Conservation (phyloP, 2,113 vertebrate genomes). For the Cygnus buccinator region DNA sequence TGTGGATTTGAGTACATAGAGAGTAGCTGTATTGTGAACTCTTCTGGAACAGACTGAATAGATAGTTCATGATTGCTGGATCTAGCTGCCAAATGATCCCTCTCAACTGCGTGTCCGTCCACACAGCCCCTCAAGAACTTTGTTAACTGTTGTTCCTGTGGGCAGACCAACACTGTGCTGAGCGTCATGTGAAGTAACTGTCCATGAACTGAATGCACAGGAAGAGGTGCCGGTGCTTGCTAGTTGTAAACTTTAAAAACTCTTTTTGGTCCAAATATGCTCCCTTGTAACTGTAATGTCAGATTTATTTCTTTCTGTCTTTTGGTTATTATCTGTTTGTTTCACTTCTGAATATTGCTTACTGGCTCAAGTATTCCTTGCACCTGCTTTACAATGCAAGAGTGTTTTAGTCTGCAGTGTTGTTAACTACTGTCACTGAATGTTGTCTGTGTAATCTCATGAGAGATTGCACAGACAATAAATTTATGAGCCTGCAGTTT, state of each 20-base stretch:
- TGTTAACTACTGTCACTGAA: not conserved
- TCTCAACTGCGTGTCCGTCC: rapidly evolving
- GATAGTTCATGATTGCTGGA: not conserved
- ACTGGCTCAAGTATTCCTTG: not conserved
- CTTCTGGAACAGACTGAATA: not conserved
- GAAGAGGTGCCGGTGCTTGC: not conserved
- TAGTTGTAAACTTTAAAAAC: not conserved
- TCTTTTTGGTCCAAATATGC: not conserved
- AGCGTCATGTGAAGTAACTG: not conserved
- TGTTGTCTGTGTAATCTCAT: not conserved
- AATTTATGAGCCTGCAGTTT: not conserved
- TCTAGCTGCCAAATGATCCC: not conserved
- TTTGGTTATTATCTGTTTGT: not conserved
- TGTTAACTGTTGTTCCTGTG: rapidly evolving
- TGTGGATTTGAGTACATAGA: not conserved
- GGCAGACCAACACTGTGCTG: no score
- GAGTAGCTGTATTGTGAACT: not conserved
- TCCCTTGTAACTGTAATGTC: not conserved
- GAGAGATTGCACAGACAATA: not conserved
- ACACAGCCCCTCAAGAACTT: not conserved
- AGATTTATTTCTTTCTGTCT: not conserved
- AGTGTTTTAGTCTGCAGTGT: not conserved
- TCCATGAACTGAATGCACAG: not conserved
- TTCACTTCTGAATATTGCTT: not conserved
- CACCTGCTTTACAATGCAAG: not conserved